Evolutionary conservation across 1,140 invertebrate species (phyloP).

Genomic region (Heliconius hewitsoni): DNA sequence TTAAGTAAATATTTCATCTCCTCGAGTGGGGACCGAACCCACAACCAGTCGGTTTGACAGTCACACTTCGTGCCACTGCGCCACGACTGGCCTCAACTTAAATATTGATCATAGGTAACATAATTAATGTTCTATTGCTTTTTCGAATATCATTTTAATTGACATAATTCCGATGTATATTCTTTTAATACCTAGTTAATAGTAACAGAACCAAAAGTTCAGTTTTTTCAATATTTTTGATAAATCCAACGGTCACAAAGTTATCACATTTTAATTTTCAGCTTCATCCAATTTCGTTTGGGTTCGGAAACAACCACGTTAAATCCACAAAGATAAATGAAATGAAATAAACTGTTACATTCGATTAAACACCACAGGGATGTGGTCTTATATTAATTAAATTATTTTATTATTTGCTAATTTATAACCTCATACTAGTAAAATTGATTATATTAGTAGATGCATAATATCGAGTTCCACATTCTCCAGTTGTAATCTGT

Average conservation of each 20-base stretch:
- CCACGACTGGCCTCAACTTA: no score
- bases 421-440: not conserved
- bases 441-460: not conserved
- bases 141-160: not conserved
- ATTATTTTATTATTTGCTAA: constrained; percentile 39
- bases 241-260: not conserved
- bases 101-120: no score
- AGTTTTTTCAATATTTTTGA: no score
- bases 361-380: constrained; percentile 29
- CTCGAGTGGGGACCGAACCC: no score
- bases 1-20: no score
- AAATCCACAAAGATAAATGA: constrained; percentile 58
- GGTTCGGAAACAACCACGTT: constrained; percentile 35
- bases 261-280: not conserved
- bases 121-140: no score
- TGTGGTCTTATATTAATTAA: constrained; percentile 44
- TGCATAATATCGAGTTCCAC: not conserved
- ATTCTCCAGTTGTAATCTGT: not conserved
- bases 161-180: not conserved
- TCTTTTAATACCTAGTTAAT: no score
- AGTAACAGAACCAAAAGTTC: no score
- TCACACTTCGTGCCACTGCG: no score
- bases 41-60: no score
- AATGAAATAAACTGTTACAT: constrained; percentile 52
- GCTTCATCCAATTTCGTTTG: not conserved